Percentiles rank a stretch among this genome's conserved stretches.
These are phyloP conservation scores for Zootermopsis nevadensis DNA, from an alignment of 2,888 invertebrate species.

Conservation along the genomic window DNA sequence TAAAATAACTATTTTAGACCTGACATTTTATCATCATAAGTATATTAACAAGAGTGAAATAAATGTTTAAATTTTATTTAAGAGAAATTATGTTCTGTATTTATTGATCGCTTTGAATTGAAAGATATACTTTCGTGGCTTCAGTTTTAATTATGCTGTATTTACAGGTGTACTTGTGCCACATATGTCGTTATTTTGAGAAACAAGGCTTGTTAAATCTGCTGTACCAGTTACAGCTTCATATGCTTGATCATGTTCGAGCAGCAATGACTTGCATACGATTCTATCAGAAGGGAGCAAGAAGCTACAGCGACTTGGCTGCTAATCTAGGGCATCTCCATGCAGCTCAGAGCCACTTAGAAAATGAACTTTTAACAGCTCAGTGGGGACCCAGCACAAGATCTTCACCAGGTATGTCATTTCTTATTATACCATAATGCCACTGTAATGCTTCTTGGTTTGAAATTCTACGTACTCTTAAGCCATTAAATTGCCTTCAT, in stretches of 20 bases:
- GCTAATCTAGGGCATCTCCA: conserved; percentile 67
- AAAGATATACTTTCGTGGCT: background rate
- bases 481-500: background rate
- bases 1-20: too few relatives aligned
- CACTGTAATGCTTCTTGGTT: too few relatives aligned
- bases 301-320: conserved; percentile 68
- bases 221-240: conserved; percentile 79
- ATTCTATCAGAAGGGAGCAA: conserved; percentile 74
- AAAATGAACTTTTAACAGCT: conserved; percentile 62
- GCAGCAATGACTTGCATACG: conserved; percentile 84
- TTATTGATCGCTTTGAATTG: background rate
- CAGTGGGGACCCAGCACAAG: conserved; percentile 19
- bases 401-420: background rate
- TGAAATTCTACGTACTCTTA: too few relatives aligned
- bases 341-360: conserved; percentile 74
- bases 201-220: conserved; percentile 74
- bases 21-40: too few relatives aligned
- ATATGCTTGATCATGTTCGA: conserved; percentile 78
- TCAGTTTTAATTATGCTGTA: background rate
- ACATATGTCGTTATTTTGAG: conserved; percentile 78
- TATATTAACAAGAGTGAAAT: background rate
- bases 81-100: background rate
- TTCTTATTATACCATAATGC: background rate
- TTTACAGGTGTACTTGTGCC: conserved; percentile 72
- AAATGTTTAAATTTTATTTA: background rate